Evolutionary conservation across 2,113 vertebrate species (phyloP).

Genomic region (Psephotus haematonotus): DNA sequence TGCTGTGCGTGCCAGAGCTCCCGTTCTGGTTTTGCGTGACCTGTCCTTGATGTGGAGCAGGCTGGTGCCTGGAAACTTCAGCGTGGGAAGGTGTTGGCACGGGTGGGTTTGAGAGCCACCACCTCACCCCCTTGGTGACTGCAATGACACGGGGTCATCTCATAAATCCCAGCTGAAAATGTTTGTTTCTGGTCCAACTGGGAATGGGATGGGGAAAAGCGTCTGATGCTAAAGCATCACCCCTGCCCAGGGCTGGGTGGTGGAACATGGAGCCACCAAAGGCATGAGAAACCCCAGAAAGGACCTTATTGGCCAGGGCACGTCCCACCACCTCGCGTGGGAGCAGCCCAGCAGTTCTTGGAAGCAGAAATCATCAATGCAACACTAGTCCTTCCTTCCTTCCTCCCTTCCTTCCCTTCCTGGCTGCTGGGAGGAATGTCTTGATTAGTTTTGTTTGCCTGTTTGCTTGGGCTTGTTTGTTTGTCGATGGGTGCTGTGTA

Average conservation of each 20-base stretch:
- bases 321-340: rapidly evolving
- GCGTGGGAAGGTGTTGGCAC: background rate
- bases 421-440: rapidly evolving
- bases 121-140: background rate
- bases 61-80: background rate
- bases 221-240: background rate
- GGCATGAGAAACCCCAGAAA: background rate
- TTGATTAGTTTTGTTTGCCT: background rate
- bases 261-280: background rate
- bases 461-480: slow-evolving; percentile 16
- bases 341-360: rapidly evolving
- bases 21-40: rapidly evolving
- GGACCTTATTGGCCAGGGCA: background rate
- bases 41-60: background rate
- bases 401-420: background rate
- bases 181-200: background rate
- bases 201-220: background rate
- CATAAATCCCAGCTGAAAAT: background rate
- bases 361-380: background rate
- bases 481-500: background rate
- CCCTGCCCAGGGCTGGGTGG: rapidly evolving
- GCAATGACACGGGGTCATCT: background rate
- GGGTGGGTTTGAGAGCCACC: background rate
- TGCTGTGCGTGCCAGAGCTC: background rate
- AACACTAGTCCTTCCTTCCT: background rate